Evolutionary conservation across 2,888 invertebrate genomes (phyloP), one percentile per base, ranked within the genome.

Genomic region (Apodemia zela): DNA sequence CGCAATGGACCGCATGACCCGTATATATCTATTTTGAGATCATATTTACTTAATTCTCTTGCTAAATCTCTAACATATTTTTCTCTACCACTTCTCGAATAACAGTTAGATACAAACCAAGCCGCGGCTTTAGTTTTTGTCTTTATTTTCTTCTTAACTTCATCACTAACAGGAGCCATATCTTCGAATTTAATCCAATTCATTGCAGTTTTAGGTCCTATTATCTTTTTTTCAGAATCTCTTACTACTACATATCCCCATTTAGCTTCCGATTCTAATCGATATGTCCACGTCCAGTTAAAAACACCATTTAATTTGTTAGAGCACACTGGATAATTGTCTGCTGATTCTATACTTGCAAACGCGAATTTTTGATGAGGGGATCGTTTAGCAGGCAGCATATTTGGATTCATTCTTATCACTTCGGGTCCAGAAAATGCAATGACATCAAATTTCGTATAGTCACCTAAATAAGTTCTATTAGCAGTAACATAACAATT

Each of bases 61-160:
- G 75, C 75, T 11, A 84, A 72, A 0, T 77, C 66, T 21, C 47
- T 47, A 3, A 69, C 76, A 59, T 75, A 75, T 2, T 33, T 15
- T 35, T 79, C 75, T 51, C 84, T 72, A 4, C 67, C 65, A 60
- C 78, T 79, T 45, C 59, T 67, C 0, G 83, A 72, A 5, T 67
- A 51, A 63, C 86, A 87, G 60, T 83, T 79, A 0, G 83, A 82
- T 0, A 82, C 84, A 63, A 86, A 80, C 87, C 85, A 87, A 13
- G 77, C 79, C 0, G 73, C 80, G 1, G 76, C 75, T 64, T 75
- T 79, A 0, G 60, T 70, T 63, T 76, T 77, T 18, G 25, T 68
- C 21, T 64, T 71, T 49, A 77, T 67, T 57, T 73, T 70, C 2
- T 61, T 59, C 61, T 71, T 75, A 4, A 76, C 64, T 29, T 74